Conservation (phyloP, 2,797 vertebrate species). For the Mallotus villosus region DNA sequence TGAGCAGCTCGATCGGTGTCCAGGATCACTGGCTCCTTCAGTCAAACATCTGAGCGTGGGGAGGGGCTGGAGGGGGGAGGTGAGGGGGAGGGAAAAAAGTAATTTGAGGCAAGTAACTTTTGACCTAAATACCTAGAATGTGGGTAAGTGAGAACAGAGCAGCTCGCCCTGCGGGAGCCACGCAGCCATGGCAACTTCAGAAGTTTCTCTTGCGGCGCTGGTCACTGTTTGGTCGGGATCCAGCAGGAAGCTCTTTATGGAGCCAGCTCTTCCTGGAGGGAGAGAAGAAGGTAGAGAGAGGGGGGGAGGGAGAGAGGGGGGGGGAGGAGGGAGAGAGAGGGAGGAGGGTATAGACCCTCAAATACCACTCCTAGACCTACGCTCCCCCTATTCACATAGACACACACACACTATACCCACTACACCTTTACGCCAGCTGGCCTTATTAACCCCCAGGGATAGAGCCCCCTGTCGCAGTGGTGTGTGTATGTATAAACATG, state of each 20-base stretch:
- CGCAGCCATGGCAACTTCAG: slow-evolving; percentile 53
- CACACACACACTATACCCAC: neutral
- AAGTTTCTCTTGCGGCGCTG: slow-evolving; percentile 37
- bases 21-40: neutral
- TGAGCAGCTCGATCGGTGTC: neutral
- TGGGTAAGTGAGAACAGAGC: slow-evolving; percentile 33
- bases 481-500: slow-evolving; percentile 60
- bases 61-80: neutral
- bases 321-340: no score
- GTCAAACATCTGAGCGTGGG: neutral
- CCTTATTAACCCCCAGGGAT: neutral
- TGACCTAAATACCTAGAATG: slow-evolving; percentile 42
- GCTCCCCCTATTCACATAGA: slow-evolving; percentile 14
- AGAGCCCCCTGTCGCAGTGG: slow-evolving; percentile 20
- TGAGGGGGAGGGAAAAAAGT: slow-evolving; percentile 15
- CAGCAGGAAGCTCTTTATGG: slow-evolving; percentile 66
- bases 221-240: slow-evolving; percentile 54
- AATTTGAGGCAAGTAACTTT: slow-evolving; percentile 24
- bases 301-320: no score
- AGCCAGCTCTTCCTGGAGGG: slow-evolving; percentile 38
- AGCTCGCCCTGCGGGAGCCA: neutral
- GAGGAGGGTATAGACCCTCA: slow-evolving; percentile 1
- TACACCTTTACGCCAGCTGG: slow-evolving; percentile 29
- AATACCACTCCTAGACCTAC: slow-evolving; percentile 25
- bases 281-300: slow-evolving; percentile 15